Percentiles rank a stretch among this genome's conserved stretches.
These are phyloP conservation scores for Daubentonia madagascariensis DNA, from an alignment of 2,113 vertebrate species.

Conservation along the genomic window DNA sequence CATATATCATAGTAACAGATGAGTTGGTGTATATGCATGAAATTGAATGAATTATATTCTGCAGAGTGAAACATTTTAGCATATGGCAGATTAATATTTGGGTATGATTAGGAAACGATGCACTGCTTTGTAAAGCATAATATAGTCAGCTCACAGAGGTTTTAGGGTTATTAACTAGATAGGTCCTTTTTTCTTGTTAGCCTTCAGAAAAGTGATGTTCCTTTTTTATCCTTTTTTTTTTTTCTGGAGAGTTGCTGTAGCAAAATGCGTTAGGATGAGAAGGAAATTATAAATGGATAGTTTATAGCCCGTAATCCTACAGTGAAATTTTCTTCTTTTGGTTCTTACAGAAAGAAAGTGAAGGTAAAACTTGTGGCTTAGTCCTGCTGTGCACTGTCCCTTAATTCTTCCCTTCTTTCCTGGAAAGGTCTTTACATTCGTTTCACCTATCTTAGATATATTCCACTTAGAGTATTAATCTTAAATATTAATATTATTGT, in stretches of 20 bases:
- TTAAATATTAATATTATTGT: background rate
- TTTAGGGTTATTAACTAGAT: background rate
- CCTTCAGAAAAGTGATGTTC: background rate
- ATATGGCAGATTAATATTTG: slow-evolving; percentile 23
- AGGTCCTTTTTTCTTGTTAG: background rate
- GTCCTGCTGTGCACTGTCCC: background rate
- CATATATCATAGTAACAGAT: background rate
- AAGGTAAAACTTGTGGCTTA: background rate
- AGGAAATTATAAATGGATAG: background rate
- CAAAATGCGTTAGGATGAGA: background rate
- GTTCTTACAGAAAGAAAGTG: background rate
- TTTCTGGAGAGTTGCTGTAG: background rate
- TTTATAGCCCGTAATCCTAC: background rate
- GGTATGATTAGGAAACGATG: background rate
- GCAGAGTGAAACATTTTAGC: background rate
- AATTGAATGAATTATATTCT: background rate
- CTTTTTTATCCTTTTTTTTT: background rate
- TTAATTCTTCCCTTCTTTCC: background rate
- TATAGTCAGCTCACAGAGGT: background rate
- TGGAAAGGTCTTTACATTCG: background rate
- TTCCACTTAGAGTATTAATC: background rate
- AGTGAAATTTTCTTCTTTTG: background rate
- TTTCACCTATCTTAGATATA: background rate
- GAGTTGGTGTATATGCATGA: background rate
- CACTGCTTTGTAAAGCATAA: background rate